Conservation (phyloP, 1,140 invertebrate species). For the Trypoxylus dichotomus region DNA sequence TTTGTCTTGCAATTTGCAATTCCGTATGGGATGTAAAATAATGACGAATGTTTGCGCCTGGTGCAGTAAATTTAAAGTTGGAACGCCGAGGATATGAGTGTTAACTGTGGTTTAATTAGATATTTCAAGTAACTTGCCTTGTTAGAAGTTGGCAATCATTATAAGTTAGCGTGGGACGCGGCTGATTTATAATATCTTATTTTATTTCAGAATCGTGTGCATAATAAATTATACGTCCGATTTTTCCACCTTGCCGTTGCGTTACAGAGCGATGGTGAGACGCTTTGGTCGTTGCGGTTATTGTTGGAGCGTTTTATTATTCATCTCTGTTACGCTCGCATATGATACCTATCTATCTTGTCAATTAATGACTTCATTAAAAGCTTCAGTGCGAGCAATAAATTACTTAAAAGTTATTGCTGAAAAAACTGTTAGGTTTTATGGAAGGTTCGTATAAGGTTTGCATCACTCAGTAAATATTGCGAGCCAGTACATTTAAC, state of each 20-base stretch:
- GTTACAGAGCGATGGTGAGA: not conserved
- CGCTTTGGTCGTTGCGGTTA: not conserved
- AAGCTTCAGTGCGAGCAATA: constrained; percentile 3
- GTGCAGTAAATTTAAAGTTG: constrained; percentile 26
- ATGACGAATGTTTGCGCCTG: constrained; percentile 24
- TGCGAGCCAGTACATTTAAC: not conserved
- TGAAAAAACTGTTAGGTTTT: not conserved
- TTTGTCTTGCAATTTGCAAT: constrained; percentile 28
- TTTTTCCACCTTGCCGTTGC: not conserved
- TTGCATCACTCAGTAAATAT: not conserved
- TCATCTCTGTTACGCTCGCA: constrained; percentile 17
- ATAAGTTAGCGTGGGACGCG: constrained; percentile 28
- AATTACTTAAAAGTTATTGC: constrained; percentile 16
- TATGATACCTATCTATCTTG: constrained; percentile 20
- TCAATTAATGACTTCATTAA: constrained; percentile 25
- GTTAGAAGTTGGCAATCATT: constrained; percentile 30
- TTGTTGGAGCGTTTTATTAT: constrained; percentile 14
- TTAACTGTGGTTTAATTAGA: constrained; percentile 29
- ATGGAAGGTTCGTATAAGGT: not conserved
- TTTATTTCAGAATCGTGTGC: constrained; percentile 25
- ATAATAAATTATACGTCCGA: constrained; percentile 10
- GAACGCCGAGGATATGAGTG: constrained; percentile 12
- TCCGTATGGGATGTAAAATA: constrained; percentile 13
- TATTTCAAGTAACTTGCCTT: constrained; percentile 26
- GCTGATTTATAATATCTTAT: constrained; percentile 29